Evolutionary conservation across 2,888 invertebrate genomes (phyloP).

Genomic region (Dorcus hopei): DNA sequence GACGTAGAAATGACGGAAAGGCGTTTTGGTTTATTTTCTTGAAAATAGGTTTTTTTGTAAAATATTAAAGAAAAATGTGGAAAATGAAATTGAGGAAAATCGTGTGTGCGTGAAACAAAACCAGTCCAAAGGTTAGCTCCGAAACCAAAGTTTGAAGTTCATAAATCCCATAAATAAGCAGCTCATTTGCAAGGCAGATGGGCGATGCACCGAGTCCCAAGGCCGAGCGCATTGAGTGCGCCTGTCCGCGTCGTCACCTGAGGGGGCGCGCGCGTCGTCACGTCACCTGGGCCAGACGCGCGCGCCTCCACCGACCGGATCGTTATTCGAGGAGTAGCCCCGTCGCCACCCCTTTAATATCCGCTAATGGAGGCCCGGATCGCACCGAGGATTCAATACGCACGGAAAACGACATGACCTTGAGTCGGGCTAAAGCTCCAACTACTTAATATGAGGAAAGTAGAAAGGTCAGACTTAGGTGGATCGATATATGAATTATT

Average conservation of each 20-base stretch:
- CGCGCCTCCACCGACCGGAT: constrained; percentile 43
- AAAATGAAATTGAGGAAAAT: too few species aligned
- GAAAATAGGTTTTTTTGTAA: too few species aligned
- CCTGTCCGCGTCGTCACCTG: constrained; percentile 27
- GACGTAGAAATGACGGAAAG: too few species aligned
- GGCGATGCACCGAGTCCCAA: constrained; percentile 47
- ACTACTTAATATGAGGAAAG: constrained; percentile 50
- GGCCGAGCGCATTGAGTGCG: constrained; percentile 36
- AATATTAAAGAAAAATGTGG: too few species aligned
- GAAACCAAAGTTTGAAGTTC: constrained; percentile 45
- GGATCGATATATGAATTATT: constrained; percentile 53
- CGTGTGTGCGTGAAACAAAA: background rate
- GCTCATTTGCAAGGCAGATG: constrained; percentile 51
- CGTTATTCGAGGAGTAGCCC: constrained; percentile 49
- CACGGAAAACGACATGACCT: constrained; percentile 27
- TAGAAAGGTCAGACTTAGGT: constrained; percentile 50
- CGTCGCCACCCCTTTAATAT: constrained; percentile 47
- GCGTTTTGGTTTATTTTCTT: too few species aligned
- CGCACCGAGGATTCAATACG: constrained; percentile 11
- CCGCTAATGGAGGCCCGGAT: constrained; percentile 43
- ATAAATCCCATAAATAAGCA: constrained; percentile 51
- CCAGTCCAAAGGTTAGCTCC: constrained; percentile 1
- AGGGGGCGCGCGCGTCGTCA: constrained; percentile 32
- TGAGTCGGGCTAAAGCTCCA: constrained; percentile 29
- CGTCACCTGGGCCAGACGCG: constrained; percentile 31